Conservation (phyloP, 2,797 vertebrate genomes). For the Rhinichthys osculus region DNA sequence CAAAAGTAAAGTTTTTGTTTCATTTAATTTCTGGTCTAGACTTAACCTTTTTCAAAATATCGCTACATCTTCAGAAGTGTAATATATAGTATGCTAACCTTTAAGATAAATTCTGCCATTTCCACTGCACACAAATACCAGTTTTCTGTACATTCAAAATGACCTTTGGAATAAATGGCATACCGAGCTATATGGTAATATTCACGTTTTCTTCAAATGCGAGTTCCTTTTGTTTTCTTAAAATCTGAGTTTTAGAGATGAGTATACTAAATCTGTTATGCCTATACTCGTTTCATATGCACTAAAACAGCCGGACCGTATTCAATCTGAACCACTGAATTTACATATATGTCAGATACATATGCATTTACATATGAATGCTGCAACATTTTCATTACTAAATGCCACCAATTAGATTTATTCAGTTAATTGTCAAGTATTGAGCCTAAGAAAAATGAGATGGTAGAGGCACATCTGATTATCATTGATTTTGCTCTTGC, state of each 20-base stretch:
- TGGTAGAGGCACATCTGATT: slow-evolving; percentile 1
- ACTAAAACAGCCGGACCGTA: background rate
- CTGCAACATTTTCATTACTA: slow-evolving; percentile 21
- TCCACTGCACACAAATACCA: slow-evolving; percentile 56
- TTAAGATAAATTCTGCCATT: slow-evolving; percentile 70
- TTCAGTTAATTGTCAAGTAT: slow-evolving; percentile 37
- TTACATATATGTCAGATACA: background rate
- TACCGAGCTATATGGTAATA: slow-evolving; percentile 31
- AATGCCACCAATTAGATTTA: slow-evolving; percentile 32
- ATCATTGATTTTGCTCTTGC: slow-evolving; percentile 35
- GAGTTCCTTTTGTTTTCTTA: slow-evolving; percentile 29
- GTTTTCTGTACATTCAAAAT: slow-evolving; percentile 62
- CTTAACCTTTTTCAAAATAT: slow-evolving; percentile 72
- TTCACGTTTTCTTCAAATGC: slow-evolving; percentile 35
- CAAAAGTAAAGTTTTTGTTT: slow-evolving; percentile 13
- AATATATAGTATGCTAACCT: slow-evolving; percentile 71
- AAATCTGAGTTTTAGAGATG: slow-evolving; percentile 15
- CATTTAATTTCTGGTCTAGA: slow-evolving; percentile 53
- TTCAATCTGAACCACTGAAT: background rate
- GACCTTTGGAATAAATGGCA: slow-evolving; percentile 75
- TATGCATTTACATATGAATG: slow-evolving; percentile 10
- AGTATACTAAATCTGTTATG: background rate
- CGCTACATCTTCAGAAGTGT: slow-evolving; percentile 49
- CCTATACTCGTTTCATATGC: background rate
- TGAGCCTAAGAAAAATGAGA: slow-evolving; percentile 31